Evolutionary conservation across 2,888 invertebrate genomes (phyloP).

Genomic region (Molanna angustata): DNA sequence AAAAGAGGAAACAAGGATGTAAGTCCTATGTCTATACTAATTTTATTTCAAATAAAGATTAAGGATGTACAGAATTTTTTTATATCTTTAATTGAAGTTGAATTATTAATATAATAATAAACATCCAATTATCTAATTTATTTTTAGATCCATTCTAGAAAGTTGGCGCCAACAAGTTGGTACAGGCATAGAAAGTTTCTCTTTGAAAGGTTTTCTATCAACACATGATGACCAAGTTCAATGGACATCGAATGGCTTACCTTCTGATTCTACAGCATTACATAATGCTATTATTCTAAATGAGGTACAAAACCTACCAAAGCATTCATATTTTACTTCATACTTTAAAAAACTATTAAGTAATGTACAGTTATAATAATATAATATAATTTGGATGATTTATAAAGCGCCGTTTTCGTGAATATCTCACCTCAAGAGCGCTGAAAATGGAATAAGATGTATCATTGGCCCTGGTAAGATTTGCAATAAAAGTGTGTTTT

Average conservation of each 20-base stretch:
- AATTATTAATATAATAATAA: no score
- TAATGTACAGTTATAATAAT: no score
- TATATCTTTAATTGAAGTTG: no score
- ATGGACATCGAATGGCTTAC: conserved; percentile 84
- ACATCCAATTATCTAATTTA: not conserved
- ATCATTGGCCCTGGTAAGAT: no score
- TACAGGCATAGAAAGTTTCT: conserved; percentile 44
- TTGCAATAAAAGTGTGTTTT: no score
- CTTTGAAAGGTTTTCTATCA: conserved; percentile 46
- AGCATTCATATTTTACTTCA: no score
- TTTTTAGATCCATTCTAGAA: conserved; percentile 45
- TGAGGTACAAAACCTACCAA: conserved; percentile 51
- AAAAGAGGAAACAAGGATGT: conserved; percentile 66
- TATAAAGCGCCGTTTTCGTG: no score
- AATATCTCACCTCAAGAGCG: no score
- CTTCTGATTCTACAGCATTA: conserved; percentile 72
- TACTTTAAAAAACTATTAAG: no score
- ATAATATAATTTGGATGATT: no score
- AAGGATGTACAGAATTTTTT: no score
- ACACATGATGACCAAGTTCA: conserved; percentile 65
- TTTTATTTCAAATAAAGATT: not conserved
- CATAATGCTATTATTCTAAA: conserved; percentile 80
- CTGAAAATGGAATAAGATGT: no score
- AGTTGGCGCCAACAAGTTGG: conserved; percentile 53
- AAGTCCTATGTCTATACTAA: conserved; percentile 27